Base-by-base conservation (phyloP, 2,113 vertebrate genomes). In the Charadrius vociferus region DNA sequence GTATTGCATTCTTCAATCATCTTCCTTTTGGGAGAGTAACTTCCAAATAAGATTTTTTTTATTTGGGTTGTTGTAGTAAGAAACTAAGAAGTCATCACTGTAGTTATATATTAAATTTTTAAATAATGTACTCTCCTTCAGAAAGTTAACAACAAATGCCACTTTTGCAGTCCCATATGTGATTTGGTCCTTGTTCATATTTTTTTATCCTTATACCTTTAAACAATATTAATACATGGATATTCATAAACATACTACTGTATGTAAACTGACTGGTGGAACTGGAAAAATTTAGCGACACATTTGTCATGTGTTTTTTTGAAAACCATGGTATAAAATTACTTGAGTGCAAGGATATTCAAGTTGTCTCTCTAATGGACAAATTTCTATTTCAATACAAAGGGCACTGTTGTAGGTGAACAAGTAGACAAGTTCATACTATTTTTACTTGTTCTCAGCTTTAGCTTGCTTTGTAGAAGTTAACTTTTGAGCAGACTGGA, bases 1-100 rank as follows among this genome's bases (percentile, higher is more conserved):
- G 99, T 98, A 94, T 81, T 75, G 27, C 66, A 55, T 94, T 93
- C 20, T 81, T 88, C n/a, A 74, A 4, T 59, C 18, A 7, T 91
- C 71, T 92, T 86, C 21, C 36, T 62, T 88, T 61, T 30, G 14
- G 24, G 56, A 37, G 5, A 61, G n/a, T 62, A 59, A 61, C 30
- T 97, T 84, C n/a, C 24, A 63, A 91, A 90, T 34, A 49, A 56
- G 9, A 81, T 8, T 17, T 79, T n/a, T 36, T 81, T 82, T n/a
- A 6, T 67, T 79, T 53, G 16, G 9, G 5, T 14, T 10, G 19
- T 15, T 77, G 8, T 39, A 67, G 13, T 77, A 80, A 67, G 53
- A 66, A 86, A 58, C 39, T 61, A 70, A 80, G 30, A 74, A 92
- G 34, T 45, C 23, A 50, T 68, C 26, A 6, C 23, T 62, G 17